These are phyloP conservation scores for Maccullochella peelii DNA, from an alignment of 2,113 vertebrate species.

Conservation along the genomic window DNA sequence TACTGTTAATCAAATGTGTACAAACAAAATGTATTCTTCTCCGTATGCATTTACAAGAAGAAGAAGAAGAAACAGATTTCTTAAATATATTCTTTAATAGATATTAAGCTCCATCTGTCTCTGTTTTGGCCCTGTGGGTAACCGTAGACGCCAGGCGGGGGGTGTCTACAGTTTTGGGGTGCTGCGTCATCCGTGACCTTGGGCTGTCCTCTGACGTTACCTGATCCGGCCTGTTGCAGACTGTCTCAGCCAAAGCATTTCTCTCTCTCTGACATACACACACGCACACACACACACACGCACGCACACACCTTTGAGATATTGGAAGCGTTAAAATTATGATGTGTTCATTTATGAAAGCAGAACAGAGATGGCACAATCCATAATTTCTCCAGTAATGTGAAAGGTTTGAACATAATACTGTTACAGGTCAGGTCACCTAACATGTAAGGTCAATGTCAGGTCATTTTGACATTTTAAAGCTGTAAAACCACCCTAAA, in stretches of 20 bases:
- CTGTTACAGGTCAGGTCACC: background rate
- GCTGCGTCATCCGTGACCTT: constrained; percentile 40
- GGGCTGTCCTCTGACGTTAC: constrained; percentile 64
- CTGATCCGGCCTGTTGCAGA: constrained; percentile 76
- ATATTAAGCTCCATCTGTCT: background rate
- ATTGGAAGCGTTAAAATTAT: background rate
- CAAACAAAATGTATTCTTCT: background rate
- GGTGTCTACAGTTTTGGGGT: constrained; percentile 19
- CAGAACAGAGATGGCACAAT: background rate
- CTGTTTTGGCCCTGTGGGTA: constrained; percentile 26
- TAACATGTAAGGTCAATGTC: too few relatives aligned
- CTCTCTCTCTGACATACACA: constrained; percentile 14
- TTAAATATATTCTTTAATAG: background rate
- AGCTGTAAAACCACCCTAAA: background rate
- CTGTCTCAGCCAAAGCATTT: constrained; percentile 40
- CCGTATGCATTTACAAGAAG: background rate
- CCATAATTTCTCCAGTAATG: background rate
- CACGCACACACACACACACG: constrained; percentile 15
- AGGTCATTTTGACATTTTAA: background rate
- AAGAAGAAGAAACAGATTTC: background rate
- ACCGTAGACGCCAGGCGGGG: constrained; percentile 31
- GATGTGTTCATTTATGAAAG: background rate
- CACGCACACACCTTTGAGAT: background rate
- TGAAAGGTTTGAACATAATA: background rate
- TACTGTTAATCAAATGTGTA: background rate